phyloP scores from a whole-genome alignment of 2,888 invertebrate species.

The Phytoseiulus persimilis region DNA sequence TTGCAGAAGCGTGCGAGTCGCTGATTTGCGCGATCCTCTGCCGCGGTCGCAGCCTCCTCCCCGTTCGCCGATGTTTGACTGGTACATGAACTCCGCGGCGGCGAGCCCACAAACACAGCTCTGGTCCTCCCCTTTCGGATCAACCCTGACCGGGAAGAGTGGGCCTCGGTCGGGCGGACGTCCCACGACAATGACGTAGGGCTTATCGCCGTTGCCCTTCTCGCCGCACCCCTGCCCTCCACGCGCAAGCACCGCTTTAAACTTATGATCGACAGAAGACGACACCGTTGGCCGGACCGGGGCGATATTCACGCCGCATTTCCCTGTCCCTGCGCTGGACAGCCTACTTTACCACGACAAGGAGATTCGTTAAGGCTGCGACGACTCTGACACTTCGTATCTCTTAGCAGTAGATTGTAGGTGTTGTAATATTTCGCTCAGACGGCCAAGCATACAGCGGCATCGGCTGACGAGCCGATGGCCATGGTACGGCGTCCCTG shows the following conservation, averaged over 20 bases:
- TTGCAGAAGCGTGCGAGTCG: neutral
- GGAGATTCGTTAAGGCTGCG: neutral
- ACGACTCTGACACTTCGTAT: neutral
- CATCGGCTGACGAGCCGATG: no score
- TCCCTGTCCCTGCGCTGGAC: neutral
- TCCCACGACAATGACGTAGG: neutral
- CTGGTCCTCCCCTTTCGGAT: neutral
- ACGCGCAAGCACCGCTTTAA: neutral
- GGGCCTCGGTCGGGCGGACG: neutral
- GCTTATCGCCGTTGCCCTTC: neutral
- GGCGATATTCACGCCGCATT: conserved; percentile 34
- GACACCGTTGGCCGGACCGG: neutral
- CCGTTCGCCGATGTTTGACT: neutral
- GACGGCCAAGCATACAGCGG: no score
- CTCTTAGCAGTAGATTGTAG: no score
- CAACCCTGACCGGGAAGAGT: neutral
- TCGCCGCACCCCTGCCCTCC: neutral
- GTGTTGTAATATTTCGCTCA: no score
- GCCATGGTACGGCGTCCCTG: no score
- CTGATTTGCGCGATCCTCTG: neutral
- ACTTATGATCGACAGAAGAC: conserved; percentile 34
- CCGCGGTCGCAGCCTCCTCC: neutral
- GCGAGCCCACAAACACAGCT: neutral
- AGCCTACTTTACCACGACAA: neutral
- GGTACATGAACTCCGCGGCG: neutral